These are phyloP conservation scores for Ochotona curzoniae DNA, from an alignment of 2,113 vertebrate genomes.

Conservation along the genomic window DNA sequence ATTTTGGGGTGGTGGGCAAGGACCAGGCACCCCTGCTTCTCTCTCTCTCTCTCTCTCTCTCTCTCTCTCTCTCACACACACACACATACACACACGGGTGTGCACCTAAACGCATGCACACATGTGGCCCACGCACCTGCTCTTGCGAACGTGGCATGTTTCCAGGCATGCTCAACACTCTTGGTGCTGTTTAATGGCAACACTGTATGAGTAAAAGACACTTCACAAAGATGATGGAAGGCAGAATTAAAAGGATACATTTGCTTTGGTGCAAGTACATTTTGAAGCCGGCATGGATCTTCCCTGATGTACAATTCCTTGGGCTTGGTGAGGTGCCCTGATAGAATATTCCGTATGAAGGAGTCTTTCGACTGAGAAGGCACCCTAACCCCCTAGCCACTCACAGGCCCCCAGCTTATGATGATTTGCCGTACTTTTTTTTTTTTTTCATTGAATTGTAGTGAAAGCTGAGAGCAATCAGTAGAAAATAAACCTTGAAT, in stretches of 20 bases:
- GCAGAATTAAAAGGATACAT: no score
- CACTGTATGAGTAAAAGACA: rapidly evolving
- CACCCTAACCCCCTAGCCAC: no score
- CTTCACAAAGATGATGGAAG: no score
- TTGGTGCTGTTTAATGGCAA: rapidly evolving
- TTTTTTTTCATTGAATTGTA: not conserved
- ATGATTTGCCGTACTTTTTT: not conserved
- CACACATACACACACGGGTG: rapidly evolving
- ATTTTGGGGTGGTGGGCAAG: not conserved
- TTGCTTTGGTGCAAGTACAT: no score
- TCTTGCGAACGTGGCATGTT: no score
- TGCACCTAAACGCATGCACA: not conserved
- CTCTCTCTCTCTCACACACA: not conserved
- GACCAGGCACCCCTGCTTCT: not conserved
- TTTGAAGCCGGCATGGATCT: no score
- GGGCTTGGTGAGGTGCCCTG: no score
- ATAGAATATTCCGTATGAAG: not conserved
- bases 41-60: no score
- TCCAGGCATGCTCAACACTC: not conserved
- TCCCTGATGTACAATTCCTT: no score
- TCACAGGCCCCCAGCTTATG: no score
- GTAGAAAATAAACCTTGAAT: not conserved
- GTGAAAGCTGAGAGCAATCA: not conserved
- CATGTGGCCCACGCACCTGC: rapidly evolving
- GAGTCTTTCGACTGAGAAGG: not conserved